These are phyloP conservation scores for Chlorops oryzae DNA, from an alignment of 1,140 invertebrate genomes.

Conservation along the genomic window DNA sequence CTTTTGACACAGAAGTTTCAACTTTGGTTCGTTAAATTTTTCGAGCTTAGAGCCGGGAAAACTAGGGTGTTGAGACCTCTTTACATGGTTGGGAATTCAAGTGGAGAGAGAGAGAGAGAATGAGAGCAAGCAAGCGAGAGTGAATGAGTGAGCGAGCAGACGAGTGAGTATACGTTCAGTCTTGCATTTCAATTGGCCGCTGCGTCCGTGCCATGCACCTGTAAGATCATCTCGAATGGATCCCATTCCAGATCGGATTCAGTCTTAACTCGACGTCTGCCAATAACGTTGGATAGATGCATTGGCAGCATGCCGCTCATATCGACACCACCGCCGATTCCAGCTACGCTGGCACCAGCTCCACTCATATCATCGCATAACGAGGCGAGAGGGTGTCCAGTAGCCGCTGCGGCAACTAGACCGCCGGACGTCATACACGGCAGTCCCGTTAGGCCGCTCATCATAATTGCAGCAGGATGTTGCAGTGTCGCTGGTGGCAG, in stretches of 20 bases:
- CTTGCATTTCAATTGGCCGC: conserved; percentile 33
- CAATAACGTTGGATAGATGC: conserved; percentile 22
- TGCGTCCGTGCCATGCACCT: conserved; percentile 36
- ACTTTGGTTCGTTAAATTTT: no score
- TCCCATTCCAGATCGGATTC: conserved; percentile 42
- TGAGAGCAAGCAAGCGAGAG: no score
- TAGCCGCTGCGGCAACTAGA: conserved; percentile 29
- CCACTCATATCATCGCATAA: conserved; percentile 6
- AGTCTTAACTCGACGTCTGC: conserved; percentile 13
- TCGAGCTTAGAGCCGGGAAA: no score
- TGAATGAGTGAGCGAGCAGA: no score
- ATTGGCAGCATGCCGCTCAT: conserved; percentile 9
- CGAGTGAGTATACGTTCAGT: no score
- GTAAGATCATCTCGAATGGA: conserved; percentile 44
- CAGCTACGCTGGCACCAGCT: not conserved
- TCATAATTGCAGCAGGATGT: no score
- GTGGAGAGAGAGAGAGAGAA: no score
- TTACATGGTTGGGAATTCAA: no score
- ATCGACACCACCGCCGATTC: not conserved
- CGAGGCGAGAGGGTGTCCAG: conserved; percentile 10
- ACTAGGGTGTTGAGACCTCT: no score
- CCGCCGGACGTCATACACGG: conserved; percentile 38
- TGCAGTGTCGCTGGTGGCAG: conserved; percentile 2
- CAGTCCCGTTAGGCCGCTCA: conserved; percentile 26
- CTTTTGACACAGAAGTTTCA: no score